phyloP scores from a whole-genome alignment of 2,113 vertebrate genomes.

The Gila orcuttii region DNA sequence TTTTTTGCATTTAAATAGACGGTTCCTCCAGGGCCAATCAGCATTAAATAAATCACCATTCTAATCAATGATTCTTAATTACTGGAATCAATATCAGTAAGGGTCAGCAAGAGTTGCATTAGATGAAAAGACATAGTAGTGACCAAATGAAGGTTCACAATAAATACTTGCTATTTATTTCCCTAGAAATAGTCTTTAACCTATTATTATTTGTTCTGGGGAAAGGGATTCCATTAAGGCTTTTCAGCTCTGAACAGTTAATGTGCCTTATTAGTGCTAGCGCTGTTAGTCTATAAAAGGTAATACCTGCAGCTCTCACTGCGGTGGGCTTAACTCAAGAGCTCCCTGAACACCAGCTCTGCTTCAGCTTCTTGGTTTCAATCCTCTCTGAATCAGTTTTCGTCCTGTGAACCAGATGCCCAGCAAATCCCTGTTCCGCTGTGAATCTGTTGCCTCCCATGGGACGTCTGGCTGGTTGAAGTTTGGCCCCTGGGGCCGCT shows the following conservation, averaged over 20 bases:
- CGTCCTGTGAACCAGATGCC: neutral
- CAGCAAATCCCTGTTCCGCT: neutral
- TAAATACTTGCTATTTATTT: slow-evolving; percentile 24
- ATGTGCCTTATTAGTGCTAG: slow-evolving; percentile 14
- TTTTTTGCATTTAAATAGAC: slow-evolving; percentile 21
- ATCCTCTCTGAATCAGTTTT: neutral
- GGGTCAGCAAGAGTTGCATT: slow-evolving; percentile 31
- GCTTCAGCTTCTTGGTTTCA: neutral
- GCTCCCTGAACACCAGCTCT: neutral
- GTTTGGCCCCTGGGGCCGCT: neutral
- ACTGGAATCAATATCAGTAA: neutral
- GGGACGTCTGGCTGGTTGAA: slow-evolving; percentile 3
- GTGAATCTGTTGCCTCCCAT: neutral
- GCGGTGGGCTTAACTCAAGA: neutral
- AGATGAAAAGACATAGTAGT: slow-evolving; percentile 27
- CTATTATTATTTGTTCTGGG: slow-evolving; percentile 5
- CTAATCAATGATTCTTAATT: slow-evolving; percentile 51
- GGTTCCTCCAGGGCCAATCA: slow-evolving; percentile 36
- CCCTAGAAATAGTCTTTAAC: slow-evolving; percentile 4
- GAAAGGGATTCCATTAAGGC: neutral
- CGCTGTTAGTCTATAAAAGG: neutral
- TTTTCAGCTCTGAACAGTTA: neutral
- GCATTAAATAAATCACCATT: slow-evolving; percentile 41
- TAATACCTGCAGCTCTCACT: neutral
- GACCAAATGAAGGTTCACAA: slow-evolving; percentile 27